Base-by-base conservation (phyloP, 2,113 vertebrate genomes). In the Syrrhaptes paradoxus region DNA sequence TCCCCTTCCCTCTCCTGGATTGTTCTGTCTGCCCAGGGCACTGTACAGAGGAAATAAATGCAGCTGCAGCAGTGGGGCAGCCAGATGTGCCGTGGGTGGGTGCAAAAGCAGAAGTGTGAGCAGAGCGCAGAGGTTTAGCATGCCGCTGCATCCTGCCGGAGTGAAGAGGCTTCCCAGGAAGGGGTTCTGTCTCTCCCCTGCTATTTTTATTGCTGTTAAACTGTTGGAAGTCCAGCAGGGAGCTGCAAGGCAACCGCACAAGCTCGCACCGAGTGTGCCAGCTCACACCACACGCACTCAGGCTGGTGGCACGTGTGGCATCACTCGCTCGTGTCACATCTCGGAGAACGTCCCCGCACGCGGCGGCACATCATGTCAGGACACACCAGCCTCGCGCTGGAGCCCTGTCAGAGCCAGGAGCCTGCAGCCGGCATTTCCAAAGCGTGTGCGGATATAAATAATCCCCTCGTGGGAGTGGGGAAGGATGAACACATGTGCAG, bases 371-470 rank as follows among this genome's bases (percentile, higher is more conserved):
- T 5, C 73, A 1, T 3, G 0, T 5, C 2, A 29, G 63, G 66
- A 16, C 52, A 5, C 61, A 6, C 18, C 87, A 38, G 85, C 77
- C 73, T 4, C 65, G 6, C 90, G 3, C 95, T 87, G 93, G 94
- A 51, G 62, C 1, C 68, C 77, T 19, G 11, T 13, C 43, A 32
- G 38, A 81, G 77, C 38, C 57, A 29, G 78, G 7, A 68, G 84
- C 31, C 32, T 20, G 74, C 81, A 78, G 29, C 43, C 79, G 43
- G 72, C 31, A 0, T 43, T 85, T 28, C 88, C 86, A 48, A 86
- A 68, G 77, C 10, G 7, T 72, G 70, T 84, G 87, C 84, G 54
- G 93, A 93, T 93, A 95, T 75, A 95, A 95, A 95, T 95, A 95
- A 93, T 92, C 84, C 95, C 49, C 43, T 66, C 17, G 81, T 85